Evolutionary conservation across 2,888 invertebrate genomes (phyloP).

Genomic region (Cordilura impudica): DNA sequence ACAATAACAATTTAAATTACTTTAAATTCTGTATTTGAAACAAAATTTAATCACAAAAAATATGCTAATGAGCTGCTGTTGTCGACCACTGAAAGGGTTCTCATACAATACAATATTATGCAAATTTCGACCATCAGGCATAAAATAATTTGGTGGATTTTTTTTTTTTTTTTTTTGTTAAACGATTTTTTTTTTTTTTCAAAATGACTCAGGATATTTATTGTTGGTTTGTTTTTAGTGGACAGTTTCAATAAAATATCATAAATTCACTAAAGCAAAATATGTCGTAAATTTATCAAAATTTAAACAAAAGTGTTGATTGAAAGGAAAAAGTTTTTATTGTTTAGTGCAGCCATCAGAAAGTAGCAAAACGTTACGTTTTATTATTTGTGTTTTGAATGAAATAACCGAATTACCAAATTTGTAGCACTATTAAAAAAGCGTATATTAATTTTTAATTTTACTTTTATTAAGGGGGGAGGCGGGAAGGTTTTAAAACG

Average conservation of each 20-base stretch:
- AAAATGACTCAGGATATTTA: slow-evolving; percentile 51
- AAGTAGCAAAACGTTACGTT: neutral
- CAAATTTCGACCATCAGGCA: slow-evolving; percentile 37
- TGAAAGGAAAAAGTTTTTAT: neutral
- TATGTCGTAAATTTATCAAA: slow-evolving; percentile 36
- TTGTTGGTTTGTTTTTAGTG: slow-evolving; percentile 7
- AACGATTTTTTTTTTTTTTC: neutral
- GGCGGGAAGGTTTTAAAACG: no score
- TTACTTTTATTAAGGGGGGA: no score
- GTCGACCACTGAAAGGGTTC: neutral
- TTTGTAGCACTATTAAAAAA: no score
- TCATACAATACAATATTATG: slow-evolving; percentile 13
- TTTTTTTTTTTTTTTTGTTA: neutral
- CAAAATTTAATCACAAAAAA: slow-evolving; percentile 5
- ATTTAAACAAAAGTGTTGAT: slow-evolving; percentile 6
- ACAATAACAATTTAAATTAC: slow-evolving; percentile 26
- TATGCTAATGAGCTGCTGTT: neutral
- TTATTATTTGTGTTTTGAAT: no score
- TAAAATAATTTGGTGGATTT: slow-evolving; percentile 17
- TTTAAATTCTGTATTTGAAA: slow-evolving; percentile 42
- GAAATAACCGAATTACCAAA: no score
- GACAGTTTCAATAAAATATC: slow-evolving; percentile 43
- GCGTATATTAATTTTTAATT: no score
- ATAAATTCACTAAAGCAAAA: slow-evolving; percentile 29
- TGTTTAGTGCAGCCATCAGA: no score